Evolutionary conservation across 2,888 invertebrate genomes (phyloP).

Genomic region (Tipula lateralis): DNA sequence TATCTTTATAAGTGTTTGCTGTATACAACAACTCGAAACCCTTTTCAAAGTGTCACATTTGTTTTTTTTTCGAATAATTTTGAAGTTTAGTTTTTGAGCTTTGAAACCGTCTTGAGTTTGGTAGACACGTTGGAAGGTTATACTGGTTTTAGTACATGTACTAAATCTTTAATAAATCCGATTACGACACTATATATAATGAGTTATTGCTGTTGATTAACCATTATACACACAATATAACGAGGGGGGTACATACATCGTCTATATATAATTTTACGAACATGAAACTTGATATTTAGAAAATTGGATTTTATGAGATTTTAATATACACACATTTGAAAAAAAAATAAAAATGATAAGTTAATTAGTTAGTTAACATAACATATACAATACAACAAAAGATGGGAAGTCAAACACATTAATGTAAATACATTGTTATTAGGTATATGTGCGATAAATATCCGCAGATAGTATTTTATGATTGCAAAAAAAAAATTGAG

Average conservation of each 20-base stretch:
- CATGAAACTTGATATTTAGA: background rate
- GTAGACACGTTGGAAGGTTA: background rate
- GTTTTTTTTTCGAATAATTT: background rate
- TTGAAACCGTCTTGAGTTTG: background rate
- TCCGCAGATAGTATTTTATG: background rate
- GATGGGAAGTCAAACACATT: background rate
- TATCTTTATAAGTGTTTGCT: background rate
- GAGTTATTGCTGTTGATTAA: background rate
- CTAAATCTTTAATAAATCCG: background rate
- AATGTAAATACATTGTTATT: background rate
- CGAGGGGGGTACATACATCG: background rate
- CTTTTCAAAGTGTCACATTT: background rate
- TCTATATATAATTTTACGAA: background rate
- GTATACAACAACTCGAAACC: background rate
- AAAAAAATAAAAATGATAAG: background rate
- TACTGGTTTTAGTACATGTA: background rate
- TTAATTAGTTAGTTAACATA: background rate
- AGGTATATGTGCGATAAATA: background rate
- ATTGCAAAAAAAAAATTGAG: background rate
- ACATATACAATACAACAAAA: background rate
- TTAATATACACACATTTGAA: background rate
- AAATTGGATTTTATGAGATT: slow-evolving; percentile 2
- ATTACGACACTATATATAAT: background rate
- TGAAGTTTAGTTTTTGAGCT: background rate
- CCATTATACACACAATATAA: background rate